phyloP scores from a whole-genome alignment of 2,797 vertebrate species.

The Paedocypris micromegethes region DNA sequence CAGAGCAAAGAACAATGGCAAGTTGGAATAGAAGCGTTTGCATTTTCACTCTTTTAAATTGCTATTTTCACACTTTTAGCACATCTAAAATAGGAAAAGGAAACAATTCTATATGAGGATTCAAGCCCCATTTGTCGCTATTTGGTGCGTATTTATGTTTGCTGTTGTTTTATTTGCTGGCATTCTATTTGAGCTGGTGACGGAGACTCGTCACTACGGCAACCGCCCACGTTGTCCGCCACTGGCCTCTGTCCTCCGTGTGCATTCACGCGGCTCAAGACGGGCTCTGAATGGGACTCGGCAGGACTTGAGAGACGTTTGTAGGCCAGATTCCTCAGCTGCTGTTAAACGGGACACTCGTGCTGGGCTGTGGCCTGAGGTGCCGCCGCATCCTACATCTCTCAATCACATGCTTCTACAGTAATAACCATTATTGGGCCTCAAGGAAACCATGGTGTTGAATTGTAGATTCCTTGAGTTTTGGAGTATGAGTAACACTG shows the following conservation, averaged over 20 bases:
- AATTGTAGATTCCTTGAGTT: neutral
- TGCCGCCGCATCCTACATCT: conserved; percentile 38
- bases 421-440: conserved; percentile 17
- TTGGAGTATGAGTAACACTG: neutral
- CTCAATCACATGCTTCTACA: conserved; percentile 20
- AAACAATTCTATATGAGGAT: too few relatives aligned
- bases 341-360: conserved; percentile 39
- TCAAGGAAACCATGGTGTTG: neutral
- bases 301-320: conserved; percentile 40
- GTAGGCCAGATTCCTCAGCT: conserved; percentile 41
- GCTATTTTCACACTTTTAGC: too few relatives aligned
- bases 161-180: conserved; percentile 22
- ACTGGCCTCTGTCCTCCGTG: conserved; percentile 22
- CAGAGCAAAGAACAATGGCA: too few relatives aligned
- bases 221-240: conserved; percentile 42
- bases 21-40: too few relatives aligned
- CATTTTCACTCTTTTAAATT: too few relatives aligned
- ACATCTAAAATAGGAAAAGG: too few relatives aligned
- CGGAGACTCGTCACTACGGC: conserved; percentile 35
- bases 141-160: too few relatives aligned
- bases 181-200: conserved; percentile 4
- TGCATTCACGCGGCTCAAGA: neutral
- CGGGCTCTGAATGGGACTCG: conserved; percentile 31
- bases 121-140: too few relatives aligned
- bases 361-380: conserved; percentile 37